Evolutionary conservation across 2,113 vertebrate species (phyloP).

Genomic region (Oostethus manadensis): DNA sequence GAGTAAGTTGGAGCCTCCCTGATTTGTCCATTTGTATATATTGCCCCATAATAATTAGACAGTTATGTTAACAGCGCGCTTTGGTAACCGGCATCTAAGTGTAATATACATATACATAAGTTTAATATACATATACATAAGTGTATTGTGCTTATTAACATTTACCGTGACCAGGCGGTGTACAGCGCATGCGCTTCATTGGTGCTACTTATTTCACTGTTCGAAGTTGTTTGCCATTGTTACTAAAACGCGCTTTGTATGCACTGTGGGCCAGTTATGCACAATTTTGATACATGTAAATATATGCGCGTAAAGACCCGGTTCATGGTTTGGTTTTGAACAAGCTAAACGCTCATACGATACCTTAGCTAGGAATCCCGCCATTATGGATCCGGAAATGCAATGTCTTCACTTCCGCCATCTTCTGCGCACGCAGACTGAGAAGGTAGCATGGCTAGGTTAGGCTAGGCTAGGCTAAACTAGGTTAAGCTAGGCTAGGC

Average conservation of each 20-base stretch:
- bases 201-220: not conserved
- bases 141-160: too few species aligned
- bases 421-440: not conserved
- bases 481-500: not conserved
- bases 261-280: not conserved
- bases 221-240: not conserved
- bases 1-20: not conserved
- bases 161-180: not conserved
- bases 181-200: not conserved
- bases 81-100: too few species aligned
- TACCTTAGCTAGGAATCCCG: not conserved
- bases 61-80: too few species aligned
- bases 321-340: not conserved
- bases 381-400: not conserved
- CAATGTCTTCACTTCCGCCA: not conserved
- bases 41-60: too few species aligned
- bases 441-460: not conserved
- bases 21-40: not conserved
- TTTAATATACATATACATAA: too few species aligned
- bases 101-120: too few species aligned
- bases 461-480: not conserved
- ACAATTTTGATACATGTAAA: not conserved
- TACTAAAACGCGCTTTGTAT: not conserved
- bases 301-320: not conserved
- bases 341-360: not conserved